Base-by-base conservation (phyloP, 2,113 vertebrate species). In the Sinocyclocheilus maitianheensis region DNA sequence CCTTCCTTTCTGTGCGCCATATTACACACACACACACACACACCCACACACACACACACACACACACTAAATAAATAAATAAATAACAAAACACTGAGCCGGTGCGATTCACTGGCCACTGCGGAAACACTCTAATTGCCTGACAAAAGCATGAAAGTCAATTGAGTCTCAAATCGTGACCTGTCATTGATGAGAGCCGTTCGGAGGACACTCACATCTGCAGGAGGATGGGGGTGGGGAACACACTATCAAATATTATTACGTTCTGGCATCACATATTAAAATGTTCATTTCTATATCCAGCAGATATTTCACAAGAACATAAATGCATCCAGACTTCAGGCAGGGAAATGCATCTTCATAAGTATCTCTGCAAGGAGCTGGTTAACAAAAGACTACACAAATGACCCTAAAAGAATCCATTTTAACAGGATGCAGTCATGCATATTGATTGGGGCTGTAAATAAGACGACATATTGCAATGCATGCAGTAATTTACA, bases 101-200 rank as follows among this genome's bases (percentile, higher is more conserved):
- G 37, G 80, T 30, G 43, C 26, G 46, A 55, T 82, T 34, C 46
- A 71, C 24, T 71, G 65, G 24, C 46, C 81, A 12, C 81, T 82
- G 81, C 26, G 6, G 65, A 69, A 82, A 82, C 24, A 82, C 26
- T 82, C 30, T 55, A 55, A 69, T n/a, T 37, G 81, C 18, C 46
- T 82, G 81, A 48, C 80, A 82, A 53, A 69, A 34, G 43, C 46
- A 34, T 82, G 81, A 82, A 55, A 82, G 81, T 82, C 81, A 82
- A 71, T 82, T 82, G 16, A 37, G 81, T 82, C 63, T 71, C 14
- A 71, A 82, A 34, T 69, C 4, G 5, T 48, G 46, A 53, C 79
- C 43, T 12, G 40, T 67, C 43, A 51, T 34, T 82, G 63, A 82
- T 53, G 20, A 22, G 46, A 81, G 37, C 16, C 18, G 3, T 34